Percentiles rank a stretch among this genome's conserved stretches.
These are phyloP conservation scores for Neocrepidodera transversa DNA, from an alignment of 2,888 invertebrate genomes.

Conservation along the genomic window DNA sequence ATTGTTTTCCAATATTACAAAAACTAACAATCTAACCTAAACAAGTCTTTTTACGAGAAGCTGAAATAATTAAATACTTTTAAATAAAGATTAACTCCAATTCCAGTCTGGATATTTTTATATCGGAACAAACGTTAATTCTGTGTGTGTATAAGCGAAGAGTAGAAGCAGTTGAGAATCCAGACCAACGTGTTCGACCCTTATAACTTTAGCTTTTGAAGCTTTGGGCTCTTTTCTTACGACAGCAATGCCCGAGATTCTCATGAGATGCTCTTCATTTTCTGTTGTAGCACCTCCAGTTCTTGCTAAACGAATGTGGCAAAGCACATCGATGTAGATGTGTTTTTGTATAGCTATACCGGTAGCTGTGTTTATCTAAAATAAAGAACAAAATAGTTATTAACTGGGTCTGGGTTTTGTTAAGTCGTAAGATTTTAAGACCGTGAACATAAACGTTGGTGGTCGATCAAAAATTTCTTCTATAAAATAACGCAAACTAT, in stretches of 20 bases:
- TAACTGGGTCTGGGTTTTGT: no score
- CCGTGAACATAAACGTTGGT: no score
- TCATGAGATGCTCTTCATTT: constrained; percentile 69
- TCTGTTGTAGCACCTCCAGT: constrained; percentile 67
- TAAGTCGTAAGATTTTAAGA: no score
- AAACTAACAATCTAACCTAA: background rate
- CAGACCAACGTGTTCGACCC: constrained; percentile 72
- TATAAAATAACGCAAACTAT: no score
- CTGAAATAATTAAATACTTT: background rate
- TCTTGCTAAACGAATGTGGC: constrained; percentile 69
- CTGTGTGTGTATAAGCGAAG: constrained; percentile 71
- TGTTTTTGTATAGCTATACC: constrained; percentile 68
- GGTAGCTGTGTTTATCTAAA: constrained; percentile 52
- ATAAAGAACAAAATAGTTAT: constrained; percentile 22
- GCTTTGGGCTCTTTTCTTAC: constrained; percentile 68
- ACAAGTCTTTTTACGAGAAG: background rate
- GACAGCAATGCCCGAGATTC: constrained; percentile 72
- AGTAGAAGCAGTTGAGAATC: constrained; percentile 73
- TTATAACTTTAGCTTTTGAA: constrained; percentile 64
- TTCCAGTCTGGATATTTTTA: background rate
- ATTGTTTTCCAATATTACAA: no score
- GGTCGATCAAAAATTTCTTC: no score
- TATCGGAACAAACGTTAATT: constrained; percentile 69
- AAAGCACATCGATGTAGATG: constrained; percentile 73
- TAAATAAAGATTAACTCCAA: background rate